Evolutionary conservation across 2,113 vertebrate genomes (phyloP).

Genomic region (Carassius auratus): DNA sequence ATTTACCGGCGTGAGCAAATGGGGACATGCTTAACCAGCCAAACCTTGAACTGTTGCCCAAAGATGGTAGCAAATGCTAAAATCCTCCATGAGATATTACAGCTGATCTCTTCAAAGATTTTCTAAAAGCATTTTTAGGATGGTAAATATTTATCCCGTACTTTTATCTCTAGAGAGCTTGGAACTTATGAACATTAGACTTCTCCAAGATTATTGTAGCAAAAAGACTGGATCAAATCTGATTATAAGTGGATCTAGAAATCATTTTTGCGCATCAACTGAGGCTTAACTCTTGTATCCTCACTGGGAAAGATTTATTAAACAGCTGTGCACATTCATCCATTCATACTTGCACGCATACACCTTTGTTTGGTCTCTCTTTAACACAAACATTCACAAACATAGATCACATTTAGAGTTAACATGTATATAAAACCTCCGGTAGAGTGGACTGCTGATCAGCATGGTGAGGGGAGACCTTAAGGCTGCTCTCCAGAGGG

Average conservation of each 20-base stretch:
- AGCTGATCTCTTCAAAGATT: slow-evolving; percentile 11
- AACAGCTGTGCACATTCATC: slow-evolving; percentile 57
- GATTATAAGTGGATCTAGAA: neutral
- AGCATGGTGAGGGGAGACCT: slow-evolving; percentile 70
- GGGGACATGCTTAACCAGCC: neutral
- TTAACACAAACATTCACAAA: slow-evolving; percentile 69
- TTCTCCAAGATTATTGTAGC: neutral
- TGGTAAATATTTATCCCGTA: neutral
- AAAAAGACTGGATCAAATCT: neutral
- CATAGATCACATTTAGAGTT: slow-evolving; percentile 58
- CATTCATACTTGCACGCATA: slow-evolving; percentile 45
- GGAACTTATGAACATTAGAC: neutral
- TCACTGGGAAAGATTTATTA: slow-evolving; percentile 67
- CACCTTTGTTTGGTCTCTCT: slow-evolving; percentile 25
- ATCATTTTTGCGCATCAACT: neutral
- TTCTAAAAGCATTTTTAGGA: neutral
- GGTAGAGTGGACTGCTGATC: slow-evolving; percentile 70
- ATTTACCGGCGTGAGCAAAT: neutral
- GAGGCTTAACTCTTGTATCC: slow-evolving; percentile 33
- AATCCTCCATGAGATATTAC: neutral
- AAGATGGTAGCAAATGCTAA: neutral
- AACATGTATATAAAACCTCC: slow-evolving; percentile 71
- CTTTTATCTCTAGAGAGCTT: neutral
- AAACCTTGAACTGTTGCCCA: neutral
- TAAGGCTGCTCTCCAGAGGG: slow-evolving; percentile 64